Conservation (phyloP, 2,888 invertebrate species). For the Flexamia atlantica region DNA sequence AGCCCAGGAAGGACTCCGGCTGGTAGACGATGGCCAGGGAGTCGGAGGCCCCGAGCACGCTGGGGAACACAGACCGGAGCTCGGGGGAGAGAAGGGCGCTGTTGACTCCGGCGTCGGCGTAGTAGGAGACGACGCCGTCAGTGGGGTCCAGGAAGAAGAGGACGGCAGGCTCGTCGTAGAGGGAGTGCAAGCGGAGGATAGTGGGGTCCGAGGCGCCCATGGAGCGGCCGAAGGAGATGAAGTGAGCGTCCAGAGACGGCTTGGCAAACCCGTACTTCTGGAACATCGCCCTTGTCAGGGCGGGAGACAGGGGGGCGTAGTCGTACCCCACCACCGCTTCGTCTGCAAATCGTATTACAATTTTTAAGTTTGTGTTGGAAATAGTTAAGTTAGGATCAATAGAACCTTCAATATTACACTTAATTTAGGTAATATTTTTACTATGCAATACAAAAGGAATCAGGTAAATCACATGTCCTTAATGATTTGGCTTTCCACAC, state of each 20-base stretch:
- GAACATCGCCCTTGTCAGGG: background rate
- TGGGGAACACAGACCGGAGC: background rate
- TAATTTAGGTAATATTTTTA: too few species aligned
- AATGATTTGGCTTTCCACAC: too few species aligned
- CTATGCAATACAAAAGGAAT: too few species aligned
- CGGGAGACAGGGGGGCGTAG: background rate
- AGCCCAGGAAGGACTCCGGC: constrained; percentile 6
- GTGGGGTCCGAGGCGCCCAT: background rate
- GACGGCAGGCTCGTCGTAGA: constrained; percentile 22
- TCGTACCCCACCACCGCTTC: background rate
- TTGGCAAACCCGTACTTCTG: constrained; percentile 25
- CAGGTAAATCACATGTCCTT: too few species aligned
- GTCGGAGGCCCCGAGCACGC: constrained; percentile 17
- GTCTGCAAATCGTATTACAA: background rate
- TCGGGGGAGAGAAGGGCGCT: background rate
- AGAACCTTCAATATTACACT: too few species aligned
- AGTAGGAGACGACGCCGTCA: constrained; percentile 8
- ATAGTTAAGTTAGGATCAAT: too few species aligned
- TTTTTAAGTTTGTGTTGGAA: too few species aligned
- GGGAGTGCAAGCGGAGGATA: background rate
- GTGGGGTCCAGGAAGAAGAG: constrained; percentile 6
- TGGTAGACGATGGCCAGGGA: constrained; percentile 28
- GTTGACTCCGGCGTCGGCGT: background rate
- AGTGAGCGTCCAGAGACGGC: constrained; percentile 50
- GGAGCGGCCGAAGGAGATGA: constrained; percentile 60